Evolutionary conservation across 64 coral and sea anemone genomes (phyloP).

Genomic region (Stylophora pistillata): DNA sequence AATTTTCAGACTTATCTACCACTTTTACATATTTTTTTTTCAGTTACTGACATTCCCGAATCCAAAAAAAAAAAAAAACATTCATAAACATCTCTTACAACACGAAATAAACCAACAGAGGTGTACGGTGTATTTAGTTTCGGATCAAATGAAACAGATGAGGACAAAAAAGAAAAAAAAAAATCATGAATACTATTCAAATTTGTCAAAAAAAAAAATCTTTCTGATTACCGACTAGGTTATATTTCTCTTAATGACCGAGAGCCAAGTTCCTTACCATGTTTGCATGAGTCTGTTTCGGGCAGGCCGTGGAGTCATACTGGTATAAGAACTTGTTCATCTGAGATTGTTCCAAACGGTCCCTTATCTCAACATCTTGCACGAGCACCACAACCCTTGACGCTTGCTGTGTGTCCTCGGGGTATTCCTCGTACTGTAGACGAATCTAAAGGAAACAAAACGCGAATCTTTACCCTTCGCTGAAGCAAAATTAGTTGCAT

Average conservation of each 20-base stretch:
- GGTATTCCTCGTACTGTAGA: conserved; percentile 95
- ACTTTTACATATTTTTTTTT: too few relatives aligned
- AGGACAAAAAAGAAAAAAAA: too few relatives aligned
- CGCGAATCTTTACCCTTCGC: background rate
- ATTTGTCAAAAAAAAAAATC: too few relatives aligned
- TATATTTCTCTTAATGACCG: too few relatives aligned
- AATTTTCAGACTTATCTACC: background rate
- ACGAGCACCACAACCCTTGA: conserved; percentile 81
- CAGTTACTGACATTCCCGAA: background rate
- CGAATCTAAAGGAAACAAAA: conserved; percentile 69
- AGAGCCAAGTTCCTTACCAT: conserved; percentile 67
- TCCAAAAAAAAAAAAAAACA: background rate
- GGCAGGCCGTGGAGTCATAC: conserved; percentile 79
- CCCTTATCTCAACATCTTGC: conserved; percentile 94
- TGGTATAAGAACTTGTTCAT: conserved; percentile 99
- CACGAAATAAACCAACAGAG: too few relatives aligned
- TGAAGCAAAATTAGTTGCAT: too few relatives aligned
- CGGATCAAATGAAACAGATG: too few relatives aligned
- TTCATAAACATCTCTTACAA: background rate
- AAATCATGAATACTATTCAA: too few relatives aligned
- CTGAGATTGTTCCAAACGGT: conserved; percentile 90
- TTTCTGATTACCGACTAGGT: too few relatives aligned
- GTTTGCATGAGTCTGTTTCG: conserved; percentile 95
- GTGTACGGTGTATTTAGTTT: too few relatives aligned
- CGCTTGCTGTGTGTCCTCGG: conserved; percentile 77